Base-by-base conservation (phyloP, 2,113 vertebrate genomes). In the Delphinus delphis region DNA sequence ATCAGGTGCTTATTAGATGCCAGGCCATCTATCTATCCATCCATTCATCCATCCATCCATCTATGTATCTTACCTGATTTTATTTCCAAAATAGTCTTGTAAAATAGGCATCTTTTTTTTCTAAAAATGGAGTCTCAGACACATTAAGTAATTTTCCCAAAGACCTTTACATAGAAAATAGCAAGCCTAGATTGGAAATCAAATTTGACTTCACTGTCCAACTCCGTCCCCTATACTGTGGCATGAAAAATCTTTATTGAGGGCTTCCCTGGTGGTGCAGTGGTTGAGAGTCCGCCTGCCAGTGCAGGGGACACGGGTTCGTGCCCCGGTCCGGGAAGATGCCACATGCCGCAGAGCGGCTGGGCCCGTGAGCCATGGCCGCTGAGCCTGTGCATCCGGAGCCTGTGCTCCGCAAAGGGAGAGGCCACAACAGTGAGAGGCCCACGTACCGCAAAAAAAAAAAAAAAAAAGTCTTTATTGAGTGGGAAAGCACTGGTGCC, bases 11-110 rank as follows among this genome's bases (percentile, higher is more conserved):
- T 94, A 68, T 76, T 53, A 90, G 12, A 7, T 80, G 1, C 58
- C 50, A 87, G 21, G 18, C 41, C 58, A 0, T 55, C 23, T 38
- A 31, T 28, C 41, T 65, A 0, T 55, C 23, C 31, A 25, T 28
- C 11, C 26, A 31, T n/a, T 2, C 28, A 25, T 41, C 25, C 58
- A 20, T 81, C 58, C 31, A 3, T 36, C 25, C 26, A 25, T 70
- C 17, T 14, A 68, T 47, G 6, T 26, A 10, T 67, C 50, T 50
- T 44, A 77, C 81, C 28, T 90, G 15, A 63, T 85, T 94, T 96
- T 71, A 23, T 84, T 97, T 73, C 65, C 53, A 55, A 90, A 97
- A 76, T 36, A 82, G 58, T 55, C 11, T 60, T 83, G 58, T 68
- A 28, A 90, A 21, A 81, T 67, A 53, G 9, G 10, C 63, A 41